Evolutionary conservation across 2,888 invertebrate genomes (phyloP).

Genomic region (Cistogaster globosa): DNA sequence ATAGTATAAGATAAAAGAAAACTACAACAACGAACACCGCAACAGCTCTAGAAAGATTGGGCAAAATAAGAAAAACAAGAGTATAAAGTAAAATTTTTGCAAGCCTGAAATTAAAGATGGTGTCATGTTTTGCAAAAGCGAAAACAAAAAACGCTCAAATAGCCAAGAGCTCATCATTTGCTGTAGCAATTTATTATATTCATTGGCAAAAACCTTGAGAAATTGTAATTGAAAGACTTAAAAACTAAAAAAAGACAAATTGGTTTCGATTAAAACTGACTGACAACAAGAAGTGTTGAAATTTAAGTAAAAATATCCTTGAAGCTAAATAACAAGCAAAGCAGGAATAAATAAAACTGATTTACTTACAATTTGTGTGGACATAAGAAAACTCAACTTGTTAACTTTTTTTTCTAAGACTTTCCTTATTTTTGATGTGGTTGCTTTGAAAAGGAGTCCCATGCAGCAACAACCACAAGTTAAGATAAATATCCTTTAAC

Average conservation of each 20-base stretch:
- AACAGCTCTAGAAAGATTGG: not conserved
- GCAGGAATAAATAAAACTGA: slow-evolving; percentile 51
- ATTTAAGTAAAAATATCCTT: slow-evolving; percentile 61
- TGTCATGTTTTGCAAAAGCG: slow-evolving; percentile 7
- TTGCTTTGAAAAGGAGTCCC: slow-evolving; percentile 8
- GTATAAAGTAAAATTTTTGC: slow-evolving; percentile 7
- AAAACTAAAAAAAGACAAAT: slow-evolving; percentile 31
- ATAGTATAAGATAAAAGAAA: slow-evolving; percentile 12
- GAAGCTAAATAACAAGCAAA: slow-evolving; percentile 53
- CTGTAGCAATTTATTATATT: slow-evolving; percentile 15
- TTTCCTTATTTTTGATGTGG: slow-evolving; percentile 36
- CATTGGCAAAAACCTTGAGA: not conserved
- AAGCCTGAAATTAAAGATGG: slow-evolving; percentile 33
- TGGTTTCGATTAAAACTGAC: slow-evolving; percentile 31
- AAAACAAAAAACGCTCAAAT: slow-evolving; percentile 32
- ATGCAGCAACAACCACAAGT: slow-evolving; percentile 50
- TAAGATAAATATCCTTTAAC: slow-evolving; percentile 45
- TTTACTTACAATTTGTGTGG: slow-evolving; percentile 59
- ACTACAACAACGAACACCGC: not conserved
- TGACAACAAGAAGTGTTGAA: slow-evolving; percentile 41
- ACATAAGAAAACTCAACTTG: slow-evolving; percentile 54
- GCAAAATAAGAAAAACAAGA: slow-evolving; percentile 4
- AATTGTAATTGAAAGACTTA: not conserved
- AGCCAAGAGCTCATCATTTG: slow-evolving; percentile 44
- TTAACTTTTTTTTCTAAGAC: slow-evolving; percentile 39